Conservation (phyloP, 2,797 vertebrate genomes). For the Alca torda region DNA sequence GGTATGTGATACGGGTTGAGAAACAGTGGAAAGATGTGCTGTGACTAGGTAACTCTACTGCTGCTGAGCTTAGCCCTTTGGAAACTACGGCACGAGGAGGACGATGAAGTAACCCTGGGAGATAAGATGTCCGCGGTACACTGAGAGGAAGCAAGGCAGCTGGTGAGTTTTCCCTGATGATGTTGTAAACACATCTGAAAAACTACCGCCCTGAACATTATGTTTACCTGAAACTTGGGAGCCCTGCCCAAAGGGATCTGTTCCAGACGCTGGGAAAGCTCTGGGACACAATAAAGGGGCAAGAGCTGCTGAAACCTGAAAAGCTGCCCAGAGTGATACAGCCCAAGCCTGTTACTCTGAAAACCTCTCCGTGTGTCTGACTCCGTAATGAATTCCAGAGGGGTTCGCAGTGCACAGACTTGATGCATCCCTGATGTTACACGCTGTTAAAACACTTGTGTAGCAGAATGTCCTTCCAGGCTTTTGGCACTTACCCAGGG, state of each 20-base stretch:
- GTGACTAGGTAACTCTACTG: background rate
- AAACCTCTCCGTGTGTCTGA: background rate
- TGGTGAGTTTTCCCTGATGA: background rate
- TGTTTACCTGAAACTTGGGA: slow-evolving; percentile 34
- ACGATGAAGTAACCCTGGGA: background rate
- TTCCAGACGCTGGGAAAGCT: background rate
- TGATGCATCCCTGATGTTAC: slow-evolving; percentile 5
- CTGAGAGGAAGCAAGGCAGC: background rate
- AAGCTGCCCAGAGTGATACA: background rate
- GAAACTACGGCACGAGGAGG: background rate
- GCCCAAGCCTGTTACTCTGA: background rate
- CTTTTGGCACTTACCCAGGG: background rate
- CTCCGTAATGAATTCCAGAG: slow-evolving; percentile 10
- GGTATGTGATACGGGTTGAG: background rate
- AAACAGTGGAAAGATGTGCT: background rate
- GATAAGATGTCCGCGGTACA: background rate
- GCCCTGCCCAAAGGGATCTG: background rate
- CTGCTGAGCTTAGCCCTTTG: slow-evolving; percentile 10
- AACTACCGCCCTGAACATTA: background rate
- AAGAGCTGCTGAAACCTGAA: background rate
- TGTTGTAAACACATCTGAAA: slow-evolving; percentile 23
- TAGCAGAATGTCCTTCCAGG: background rate
- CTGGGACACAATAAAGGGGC: background rate
- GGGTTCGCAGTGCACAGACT: background rate
- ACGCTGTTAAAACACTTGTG: background rate